Percentiles rank a stretch among this genome's conserved stretches.
Conservation (phyloP, 2,113 vertebrate genomes). For the Hyperoodon ampullatus region DNA sequence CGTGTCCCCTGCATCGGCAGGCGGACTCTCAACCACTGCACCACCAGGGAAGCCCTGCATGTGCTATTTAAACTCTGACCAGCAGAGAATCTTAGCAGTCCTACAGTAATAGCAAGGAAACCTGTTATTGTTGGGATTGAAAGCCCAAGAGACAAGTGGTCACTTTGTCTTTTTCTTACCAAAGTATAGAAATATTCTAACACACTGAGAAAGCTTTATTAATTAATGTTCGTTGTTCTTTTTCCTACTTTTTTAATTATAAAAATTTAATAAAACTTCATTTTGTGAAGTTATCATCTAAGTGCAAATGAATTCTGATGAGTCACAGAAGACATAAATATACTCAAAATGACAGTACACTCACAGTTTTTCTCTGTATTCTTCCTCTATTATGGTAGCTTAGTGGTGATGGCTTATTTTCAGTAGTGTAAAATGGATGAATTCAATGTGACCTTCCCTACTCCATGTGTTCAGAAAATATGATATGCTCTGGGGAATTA, state of each 20-base stretch:
- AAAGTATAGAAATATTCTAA: neutral
- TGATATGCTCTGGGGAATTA: constrained; percentile 73
- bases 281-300: neutral
- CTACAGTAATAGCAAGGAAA: neutral
- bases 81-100: neutral
- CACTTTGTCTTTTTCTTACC: neutral
- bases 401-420: neutral
- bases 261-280: neutral
- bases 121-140: neutral
- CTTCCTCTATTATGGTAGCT: neutral
- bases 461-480: constrained; percentile 60
- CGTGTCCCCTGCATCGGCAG: too few relatives aligned
- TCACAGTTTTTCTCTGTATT: neutral
- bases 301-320: neutral
- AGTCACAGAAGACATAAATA: constrained; percentile 32
- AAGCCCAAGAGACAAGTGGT: neutral
- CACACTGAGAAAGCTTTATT: neutral
- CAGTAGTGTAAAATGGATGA: neutral
- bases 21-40: too few relatives aligned
- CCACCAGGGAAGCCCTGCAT: too few relatives aligned
- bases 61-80: neutral
- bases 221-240: neutral
- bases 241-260: neutral
- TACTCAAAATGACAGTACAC: neutral
- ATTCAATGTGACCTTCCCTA: constrained; percentile 74